Evolutionary conservation across 2,888 invertebrate genomes (phyloP).

Genomic region (Conchocele bisecta): DNA sequence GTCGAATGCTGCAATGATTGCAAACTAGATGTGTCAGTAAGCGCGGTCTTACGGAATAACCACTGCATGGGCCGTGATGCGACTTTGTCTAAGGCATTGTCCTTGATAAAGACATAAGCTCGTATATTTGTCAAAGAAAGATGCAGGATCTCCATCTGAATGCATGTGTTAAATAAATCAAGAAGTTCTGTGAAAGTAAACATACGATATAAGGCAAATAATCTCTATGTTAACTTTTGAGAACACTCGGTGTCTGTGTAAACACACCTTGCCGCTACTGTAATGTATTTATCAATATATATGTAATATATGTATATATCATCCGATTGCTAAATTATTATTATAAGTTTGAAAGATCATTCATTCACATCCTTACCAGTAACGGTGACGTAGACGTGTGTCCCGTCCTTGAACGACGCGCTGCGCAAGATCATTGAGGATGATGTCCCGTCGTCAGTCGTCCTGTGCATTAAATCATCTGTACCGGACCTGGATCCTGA

Average conservation of each 20-base stretch:
- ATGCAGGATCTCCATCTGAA: too few species aligned
- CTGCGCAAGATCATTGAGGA: not conserved
- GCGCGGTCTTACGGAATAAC: too few species aligned
- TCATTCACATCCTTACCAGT: conserved; percentile 16
- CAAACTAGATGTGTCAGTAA: not conserved
- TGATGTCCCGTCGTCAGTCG: not conserved
- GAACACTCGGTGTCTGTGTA: too few species aligned
- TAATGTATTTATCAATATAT: too few species aligned
- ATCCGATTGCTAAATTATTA: not conserved
- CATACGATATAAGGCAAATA: too few species aligned
- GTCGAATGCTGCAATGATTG: conserved; percentile 8
- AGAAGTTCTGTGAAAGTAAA: too few species aligned
- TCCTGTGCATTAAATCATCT: conserved; percentile 6
- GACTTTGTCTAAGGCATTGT: not conserved
- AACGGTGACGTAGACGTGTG: conserved; percentile 13
- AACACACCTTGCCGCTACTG: too few species aligned
- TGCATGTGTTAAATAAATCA: too few species aligned
- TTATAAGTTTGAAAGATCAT: not conserved
- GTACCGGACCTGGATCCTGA: conserved; percentile 3
- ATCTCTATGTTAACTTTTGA: too few species aligned
- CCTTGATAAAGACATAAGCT: not conserved
- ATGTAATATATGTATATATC: not conserved
- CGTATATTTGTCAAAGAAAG: not conserved
- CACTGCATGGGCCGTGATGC: not conserved
- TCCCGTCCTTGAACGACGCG: not conserved